phyloP scores from a whole-genome alignment of 2,888 invertebrate genomes.

The Andrena marginata region DNA sequence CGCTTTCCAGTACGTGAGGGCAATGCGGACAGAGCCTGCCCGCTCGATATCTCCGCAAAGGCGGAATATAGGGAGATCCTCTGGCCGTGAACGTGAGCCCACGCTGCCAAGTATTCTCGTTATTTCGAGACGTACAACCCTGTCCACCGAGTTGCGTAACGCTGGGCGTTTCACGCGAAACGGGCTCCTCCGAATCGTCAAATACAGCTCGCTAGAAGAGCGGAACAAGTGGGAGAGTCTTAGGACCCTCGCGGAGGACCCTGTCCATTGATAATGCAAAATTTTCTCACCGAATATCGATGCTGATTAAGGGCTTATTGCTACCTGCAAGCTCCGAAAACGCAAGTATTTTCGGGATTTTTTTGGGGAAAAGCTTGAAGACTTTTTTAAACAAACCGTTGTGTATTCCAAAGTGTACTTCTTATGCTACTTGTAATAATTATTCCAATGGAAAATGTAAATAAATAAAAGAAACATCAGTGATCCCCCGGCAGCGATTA shows the following conservation, averaged over 20 bases:
- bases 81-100: neutral
- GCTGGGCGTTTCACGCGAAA: neutral
- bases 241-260: neutral
- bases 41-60: neutral
- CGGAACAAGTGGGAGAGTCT: neutral
- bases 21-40: neutral
- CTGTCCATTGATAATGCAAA: too few relatives aligned
- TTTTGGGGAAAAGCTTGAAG: too few relatives aligned
- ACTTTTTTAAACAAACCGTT: too few relatives aligned
- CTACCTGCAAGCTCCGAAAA: too few relatives aligned
- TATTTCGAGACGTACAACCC: slow-evolving; percentile 21
- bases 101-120: slow-evolving; percentile 29
- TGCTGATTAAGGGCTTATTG: too few relatives aligned
- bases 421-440: too few relatives aligned
- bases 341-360: too few relatives aligned
- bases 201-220: neutral
- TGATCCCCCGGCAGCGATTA: too few relatives aligned
- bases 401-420: too few relatives aligned
- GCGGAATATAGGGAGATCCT: neutral
- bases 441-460: too few relatives aligned
- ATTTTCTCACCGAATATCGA: too few relatives aligned
- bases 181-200: neutral
- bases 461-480: too few relatives aligned
- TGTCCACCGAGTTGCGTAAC: neutral
- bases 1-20: neutral